phyloP scores from a whole-genome alignment of 2,797 vertebrate species.

The Xerus rutilus region DNA sequence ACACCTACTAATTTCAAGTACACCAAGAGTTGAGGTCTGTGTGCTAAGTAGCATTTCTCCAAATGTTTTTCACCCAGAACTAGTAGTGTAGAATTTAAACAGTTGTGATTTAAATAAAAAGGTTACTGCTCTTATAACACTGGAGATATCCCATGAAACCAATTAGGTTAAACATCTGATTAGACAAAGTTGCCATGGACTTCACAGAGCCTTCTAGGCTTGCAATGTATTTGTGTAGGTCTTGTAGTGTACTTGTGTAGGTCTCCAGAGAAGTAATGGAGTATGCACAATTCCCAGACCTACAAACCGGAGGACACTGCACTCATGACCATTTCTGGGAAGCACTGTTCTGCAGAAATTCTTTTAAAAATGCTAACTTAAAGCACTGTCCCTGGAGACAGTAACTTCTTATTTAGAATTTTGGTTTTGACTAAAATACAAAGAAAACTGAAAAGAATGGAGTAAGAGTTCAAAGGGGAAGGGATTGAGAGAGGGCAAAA shows the following conservation, averaged over 20 bases:
- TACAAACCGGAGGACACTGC: neutral
- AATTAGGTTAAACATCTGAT: neutral
- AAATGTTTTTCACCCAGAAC: neutral
- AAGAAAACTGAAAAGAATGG: neutral
- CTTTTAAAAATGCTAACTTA: neutral
- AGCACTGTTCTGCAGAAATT: neutral
- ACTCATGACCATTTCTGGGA: neutral
- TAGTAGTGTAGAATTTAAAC: neutral
- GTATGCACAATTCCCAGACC: neutral
- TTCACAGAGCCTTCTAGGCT: neutral
- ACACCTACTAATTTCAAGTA: neutral
- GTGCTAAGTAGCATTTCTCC: neutral
- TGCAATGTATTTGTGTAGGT: neutral
- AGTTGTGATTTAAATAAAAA: neutral
- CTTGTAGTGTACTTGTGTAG: neutral
- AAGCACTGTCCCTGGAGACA: neutral
- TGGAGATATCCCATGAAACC: neutral
- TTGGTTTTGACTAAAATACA: conserved; percentile 28
- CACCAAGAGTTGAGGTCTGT: neutral
- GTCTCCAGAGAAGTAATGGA: neutral
- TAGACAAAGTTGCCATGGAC: neutral
- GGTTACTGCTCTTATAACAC: neutral
- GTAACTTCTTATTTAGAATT: conserved; percentile 33
- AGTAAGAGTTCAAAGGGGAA: neutral
- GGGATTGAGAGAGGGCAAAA: neutral